These are phyloP conservation scores for Phrynocephalus vlangalii DNA, from an alignment of 2,797 vertebrate genomes.

Conservation along the genomic window DNA sequence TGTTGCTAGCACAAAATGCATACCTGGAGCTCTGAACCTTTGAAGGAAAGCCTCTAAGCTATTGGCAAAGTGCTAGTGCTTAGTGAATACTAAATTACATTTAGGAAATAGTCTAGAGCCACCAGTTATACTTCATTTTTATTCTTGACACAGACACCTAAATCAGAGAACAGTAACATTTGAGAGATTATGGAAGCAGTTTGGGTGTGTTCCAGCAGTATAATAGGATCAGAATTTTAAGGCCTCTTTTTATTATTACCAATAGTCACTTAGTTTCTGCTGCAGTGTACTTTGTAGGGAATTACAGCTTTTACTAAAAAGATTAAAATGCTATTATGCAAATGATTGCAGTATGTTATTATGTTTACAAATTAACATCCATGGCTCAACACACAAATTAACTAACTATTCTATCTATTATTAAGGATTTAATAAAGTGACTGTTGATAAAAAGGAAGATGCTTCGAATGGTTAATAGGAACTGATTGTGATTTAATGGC, in stretches of 20 bases:
- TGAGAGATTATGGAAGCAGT: conserved; percentile 84
- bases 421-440: conserved; percentile 86
- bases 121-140: conserved; percentile 85
- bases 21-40: conserved; percentile 80
- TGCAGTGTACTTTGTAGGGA: conserved; percentile 84
- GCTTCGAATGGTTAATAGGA: conserved; percentile 77
- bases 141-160: conserved; percentile 86
- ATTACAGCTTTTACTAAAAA: conserved; percentile 88
- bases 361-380: conserved; percentile 87
- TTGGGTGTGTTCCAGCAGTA: conserved; percentile 83
- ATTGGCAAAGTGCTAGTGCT: conserved; percentile 84
- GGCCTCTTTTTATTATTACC: conserved; percentile 84
- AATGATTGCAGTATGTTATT: conserved; percentile 87
- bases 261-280: conserved; percentile 84
- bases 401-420: conserved; percentile 86
- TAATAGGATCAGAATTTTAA: conserved; percentile 87
- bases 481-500: conserved; percentile 77
- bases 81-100: conserved; percentile 84
- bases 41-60: conserved; percentile 83
- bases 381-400: conserved; percentile 87
- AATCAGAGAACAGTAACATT: conserved; percentile 86
- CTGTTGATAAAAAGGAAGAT: conserved; percentile 81
- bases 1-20: conserved; percentile 72
- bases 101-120: conserved; percentile 81
- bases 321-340: conserved; percentile 88